Base-by-base conservation (phyloP, 2,888 invertebrate species). In the Pheosia gnoma region DNA sequence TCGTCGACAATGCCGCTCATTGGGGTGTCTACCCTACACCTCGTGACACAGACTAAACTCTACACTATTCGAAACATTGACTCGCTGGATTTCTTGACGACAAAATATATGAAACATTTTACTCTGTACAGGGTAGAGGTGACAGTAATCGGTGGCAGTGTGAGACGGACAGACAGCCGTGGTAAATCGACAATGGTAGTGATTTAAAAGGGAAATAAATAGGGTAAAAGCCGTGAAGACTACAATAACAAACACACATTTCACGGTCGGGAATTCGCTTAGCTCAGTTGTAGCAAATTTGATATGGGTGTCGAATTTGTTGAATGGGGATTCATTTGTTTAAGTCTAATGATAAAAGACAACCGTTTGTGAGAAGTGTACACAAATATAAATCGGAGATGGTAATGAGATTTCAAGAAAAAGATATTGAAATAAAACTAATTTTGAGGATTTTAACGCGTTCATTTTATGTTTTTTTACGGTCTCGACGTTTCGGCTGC, bases 191-290 rank as follows among this genome's bases (percentile, higher is more conserved):
- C 91, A 92, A 93, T 87, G 82, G 85, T 79, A 74, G 83, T 87
- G 90, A 91, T 91, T 90, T 89, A 88, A 86, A 89, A 89, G 84
- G 86, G 85, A 88, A 85, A 90, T 91, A 90, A 90, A 90, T 90
- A 87, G 86, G 81, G 84, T 88, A 86, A 89, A 83, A 83, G 81
- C 91, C 90, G 87, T 91, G 91, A 89, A 89, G 86, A 85, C 80
- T 82, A 79, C 82, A 85, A 89, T 88, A 87, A 87, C 90, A 93
- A 93, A 93, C 91, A 93, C 78, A 79, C 81, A 92, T 93, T 93
- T 90, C 87, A 93, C 84, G 93, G 80, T 86, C 65, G 70, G 72
- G 75, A 81, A 86, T 87, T 83, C 73, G 84, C 80, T 78, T 71
- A 80, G 81, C 77, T 75, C 67, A 78, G 83, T 87, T 86, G 84